Evolutionary conservation across 2,113 vertebrate species (phyloP).

Genomic region (Gallinago paraguaiae): DNA sequence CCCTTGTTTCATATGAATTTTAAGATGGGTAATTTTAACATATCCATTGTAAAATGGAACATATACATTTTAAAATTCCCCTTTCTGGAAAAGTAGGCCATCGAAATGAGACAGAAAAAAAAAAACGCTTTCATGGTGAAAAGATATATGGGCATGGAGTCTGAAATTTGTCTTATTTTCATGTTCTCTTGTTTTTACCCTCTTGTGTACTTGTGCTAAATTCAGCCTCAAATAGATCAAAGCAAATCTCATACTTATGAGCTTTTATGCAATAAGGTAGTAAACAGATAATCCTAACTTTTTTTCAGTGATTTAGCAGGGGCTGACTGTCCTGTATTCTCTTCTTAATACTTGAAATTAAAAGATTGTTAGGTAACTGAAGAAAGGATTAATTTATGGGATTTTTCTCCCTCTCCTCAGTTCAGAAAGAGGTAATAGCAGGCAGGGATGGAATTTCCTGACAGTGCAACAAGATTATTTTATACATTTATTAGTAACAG

Average conservation of each 20-base stretch:
- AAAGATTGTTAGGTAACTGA: neutral
- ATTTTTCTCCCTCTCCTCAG: rapidly evolving
- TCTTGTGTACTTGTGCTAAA: neutral
- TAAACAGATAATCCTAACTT: neutral
- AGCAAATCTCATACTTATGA: neutral
- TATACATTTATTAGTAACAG: neutral
- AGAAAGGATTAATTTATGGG: neutral
- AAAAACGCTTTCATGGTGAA: neutral
- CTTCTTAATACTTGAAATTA: neutral
- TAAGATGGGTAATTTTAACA: neutral
- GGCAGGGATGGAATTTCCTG: neutral
- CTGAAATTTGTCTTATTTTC: neutral
- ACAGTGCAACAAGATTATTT: neutral
- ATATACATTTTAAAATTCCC: neutral
- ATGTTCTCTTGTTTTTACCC: neutral
- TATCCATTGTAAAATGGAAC: neutral
- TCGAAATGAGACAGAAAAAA: neutral
- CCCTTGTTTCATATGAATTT: neutral
- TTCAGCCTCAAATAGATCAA: neutral
- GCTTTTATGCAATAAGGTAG: neutral
- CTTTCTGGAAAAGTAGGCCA: neutral
- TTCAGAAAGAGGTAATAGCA: neutral
- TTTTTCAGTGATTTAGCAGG: neutral
- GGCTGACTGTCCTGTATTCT: neutral
- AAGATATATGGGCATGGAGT: neutral